Evolutionary conservation across 1,140 invertebrate species (phyloP).

Genomic region (Proctacanthus coquilletti): DNA sequence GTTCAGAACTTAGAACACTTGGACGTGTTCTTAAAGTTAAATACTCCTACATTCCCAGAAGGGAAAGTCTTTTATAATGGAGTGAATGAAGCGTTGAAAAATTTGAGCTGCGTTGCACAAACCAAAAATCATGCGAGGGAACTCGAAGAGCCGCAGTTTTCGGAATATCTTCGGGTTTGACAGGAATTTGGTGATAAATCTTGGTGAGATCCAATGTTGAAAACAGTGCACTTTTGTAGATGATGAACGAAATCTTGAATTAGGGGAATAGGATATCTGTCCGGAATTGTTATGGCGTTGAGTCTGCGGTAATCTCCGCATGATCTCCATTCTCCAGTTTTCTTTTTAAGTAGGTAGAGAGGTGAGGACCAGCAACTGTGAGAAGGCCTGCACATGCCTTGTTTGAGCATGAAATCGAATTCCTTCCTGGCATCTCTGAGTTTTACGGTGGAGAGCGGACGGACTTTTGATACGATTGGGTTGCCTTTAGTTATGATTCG

Average conservation of each 20-base stretch:
- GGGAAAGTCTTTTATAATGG: too few species aligned
- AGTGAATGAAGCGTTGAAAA: conserved; percentile 35
- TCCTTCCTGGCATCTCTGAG: too few species aligned
- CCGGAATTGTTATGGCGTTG: conserved; percentile 27
- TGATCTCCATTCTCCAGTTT: conserved; percentile 19
- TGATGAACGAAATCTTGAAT: conserved; percentile 31
- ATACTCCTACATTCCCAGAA: too few species aligned
- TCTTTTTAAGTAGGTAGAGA: too few species aligned
- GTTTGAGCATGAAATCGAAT: too few species aligned
- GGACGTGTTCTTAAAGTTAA: too few species aligned
- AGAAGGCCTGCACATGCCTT: too few species aligned
- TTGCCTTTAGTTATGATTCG: too few species aligned
- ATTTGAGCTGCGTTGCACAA: conserved; percentile 16
- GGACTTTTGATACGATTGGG: too few species aligned
- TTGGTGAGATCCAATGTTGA: conserved; percentile 26
- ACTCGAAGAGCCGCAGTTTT: conserved; percentile 27
- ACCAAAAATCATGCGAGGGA: conserved; percentile 11
- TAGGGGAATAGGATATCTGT: conserved; percentile 34
- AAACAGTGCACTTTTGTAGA: conserved; percentile 26
- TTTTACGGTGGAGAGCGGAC: too few species aligned
- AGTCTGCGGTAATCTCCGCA: conserved; percentile 31
- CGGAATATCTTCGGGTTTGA: conserved; percentile 15
- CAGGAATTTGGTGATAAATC: conserved; percentile 33
- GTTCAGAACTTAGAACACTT: too few species aligned
- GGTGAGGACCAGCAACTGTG: too few species aligned